Conservation (phyloP, 2,113 vertebrate genomes). For the Lepisosteus oculatus region DNA sequence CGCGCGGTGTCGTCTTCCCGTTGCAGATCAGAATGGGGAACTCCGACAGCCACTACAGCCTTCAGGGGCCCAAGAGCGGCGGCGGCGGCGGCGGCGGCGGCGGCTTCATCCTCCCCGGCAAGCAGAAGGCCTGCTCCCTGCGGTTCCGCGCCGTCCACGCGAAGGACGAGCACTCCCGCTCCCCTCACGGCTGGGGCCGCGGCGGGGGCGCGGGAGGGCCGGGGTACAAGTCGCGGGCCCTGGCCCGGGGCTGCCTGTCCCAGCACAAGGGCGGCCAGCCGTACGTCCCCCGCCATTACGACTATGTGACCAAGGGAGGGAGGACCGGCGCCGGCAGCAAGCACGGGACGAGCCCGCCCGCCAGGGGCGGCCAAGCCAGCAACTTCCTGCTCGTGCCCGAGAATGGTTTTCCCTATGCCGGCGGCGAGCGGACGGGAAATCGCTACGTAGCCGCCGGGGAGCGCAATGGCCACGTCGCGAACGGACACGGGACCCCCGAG, state of each 20-base stretch:
- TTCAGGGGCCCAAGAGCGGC: conserved; percentile 78
- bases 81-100: no score
- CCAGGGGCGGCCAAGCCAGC: conserved; percentile 52
- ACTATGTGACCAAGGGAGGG: conserved; percentile 65
- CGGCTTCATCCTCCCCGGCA: conserved; percentile 62
- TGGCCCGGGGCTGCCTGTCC: conserved; percentile 81
- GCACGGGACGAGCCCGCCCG: conserved; percentile 55
- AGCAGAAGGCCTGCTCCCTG: conserved; percentile 81
- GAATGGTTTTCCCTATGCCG: conserved; percentile 62
- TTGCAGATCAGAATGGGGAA: conserved; percentile 87
- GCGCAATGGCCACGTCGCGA: conserved; percentile 63
- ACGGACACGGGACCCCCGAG: conserved; percentile 59
- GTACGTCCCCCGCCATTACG: conserved; percentile 71
- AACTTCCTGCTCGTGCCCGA: conserved; percentile 45
- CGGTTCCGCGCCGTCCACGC: conserved; percentile 72
- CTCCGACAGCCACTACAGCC: conserved; percentile 95
- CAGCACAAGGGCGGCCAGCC: conserved; percentile 79
- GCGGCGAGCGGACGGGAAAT: conserved; percentile 51
- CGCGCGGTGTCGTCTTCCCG: conserved; percentile 6
- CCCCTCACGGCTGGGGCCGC: conserved; percentile 73
- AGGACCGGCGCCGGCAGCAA: conserved; percentile 57
- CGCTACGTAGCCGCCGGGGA: conserved; percentile 44
- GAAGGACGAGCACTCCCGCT: conserved; percentile 75
- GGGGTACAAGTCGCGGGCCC: conserved; percentile 76
- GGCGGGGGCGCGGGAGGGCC: conserved; percentile 45